A percentile compares a stretch with the other conserved stretches of the same genome.
phyloP scores from a whole-genome alignment of 2,888 invertebrate genomes.

The Torymus texanus region DNA sequence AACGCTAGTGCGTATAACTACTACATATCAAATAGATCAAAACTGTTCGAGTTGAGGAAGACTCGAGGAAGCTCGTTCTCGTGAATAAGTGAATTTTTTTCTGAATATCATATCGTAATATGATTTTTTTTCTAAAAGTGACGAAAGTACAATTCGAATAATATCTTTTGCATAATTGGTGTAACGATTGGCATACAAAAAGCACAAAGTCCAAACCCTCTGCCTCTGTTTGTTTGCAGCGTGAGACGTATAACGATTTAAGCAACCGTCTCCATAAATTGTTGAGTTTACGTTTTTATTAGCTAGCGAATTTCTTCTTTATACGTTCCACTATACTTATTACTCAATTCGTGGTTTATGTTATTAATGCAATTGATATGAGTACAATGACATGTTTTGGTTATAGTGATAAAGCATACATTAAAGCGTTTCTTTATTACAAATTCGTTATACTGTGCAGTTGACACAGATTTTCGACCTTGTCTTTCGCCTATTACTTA shows the following conservation, averaged over 20 bases:
- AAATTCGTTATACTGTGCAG: slow-evolving; percentile 41
- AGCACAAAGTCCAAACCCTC: slow-evolving; percentile 64
- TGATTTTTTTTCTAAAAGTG: slow-evolving; percentile 41
- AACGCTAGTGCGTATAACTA: slow-evolving; percentile 40
- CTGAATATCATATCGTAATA: slow-evolving; percentile 34
- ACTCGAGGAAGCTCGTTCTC: slow-evolving; percentile 55
- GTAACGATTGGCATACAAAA: slow-evolving; percentile 42
- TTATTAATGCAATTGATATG: slow-evolving; percentile 16
- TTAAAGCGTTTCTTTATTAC: slow-evolving; percentile 27
- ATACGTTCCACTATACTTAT: slow-evolving; percentile 58
- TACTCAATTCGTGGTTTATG: slow-evolving; percentile 58
- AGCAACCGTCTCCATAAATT: slow-evolving; percentile 59
- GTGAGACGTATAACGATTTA: slow-evolving; percentile 15
- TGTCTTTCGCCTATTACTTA: slow-evolving; percentile 14
- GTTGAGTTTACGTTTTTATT: slow-evolving; percentile 71
- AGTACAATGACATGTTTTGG: slow-evolving; percentile 23
- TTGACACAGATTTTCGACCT: slow-evolving; percentile 13
- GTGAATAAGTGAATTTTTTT: slow-evolving; percentile 40
- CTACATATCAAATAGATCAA: slow-evolving; percentile 56
- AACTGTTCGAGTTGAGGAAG: slow-evolving; percentile 44
- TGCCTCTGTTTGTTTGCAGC: slow-evolving; percentile 65
- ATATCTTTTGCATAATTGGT: slow-evolving; percentile 32
- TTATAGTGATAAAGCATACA: slow-evolving; percentile 22
- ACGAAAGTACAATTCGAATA: slow-evolving; percentile 34
- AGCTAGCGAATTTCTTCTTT: slow-evolving; percentile 65